phyloP scores from a whole-genome alignment of 2,888 invertebrate genomes.

The Tiphia femorata region DNA sequence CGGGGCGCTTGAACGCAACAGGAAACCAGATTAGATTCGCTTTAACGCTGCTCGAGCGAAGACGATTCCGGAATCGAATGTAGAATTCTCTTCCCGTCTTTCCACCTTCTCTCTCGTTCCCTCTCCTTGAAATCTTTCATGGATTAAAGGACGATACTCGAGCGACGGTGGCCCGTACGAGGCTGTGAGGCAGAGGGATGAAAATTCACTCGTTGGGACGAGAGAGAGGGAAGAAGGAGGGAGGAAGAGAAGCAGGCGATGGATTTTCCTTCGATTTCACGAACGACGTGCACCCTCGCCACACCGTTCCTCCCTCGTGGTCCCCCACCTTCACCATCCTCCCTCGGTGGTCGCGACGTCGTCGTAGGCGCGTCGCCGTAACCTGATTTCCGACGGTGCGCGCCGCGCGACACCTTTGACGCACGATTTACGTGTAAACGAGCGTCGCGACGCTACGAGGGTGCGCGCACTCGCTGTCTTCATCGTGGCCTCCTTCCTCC shows the following conservation, averaged over 20 bases:
- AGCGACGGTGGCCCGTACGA: too few relatives aligned
- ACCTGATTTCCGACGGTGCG: slow-evolving; percentile 6
- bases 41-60: neutral
- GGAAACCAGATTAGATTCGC: neutral
- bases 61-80: neutral
- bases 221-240: neutral
- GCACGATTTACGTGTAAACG: slow-evolving; percentile 35
- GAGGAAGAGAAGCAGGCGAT: neutral
- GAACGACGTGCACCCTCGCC: too few relatives aligned
- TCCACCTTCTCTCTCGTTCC: neutral
- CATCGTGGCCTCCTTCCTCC: too few relatives aligned
- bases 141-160: too few relatives aligned
- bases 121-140: neutral
- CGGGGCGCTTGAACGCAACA: neutral
- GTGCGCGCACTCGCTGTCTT: slow-evolving; percentile 12
- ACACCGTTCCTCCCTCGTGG: too few relatives aligned
- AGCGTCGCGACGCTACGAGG: slow-evolving; percentile 34
- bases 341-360: slow-evolving; percentile 1
- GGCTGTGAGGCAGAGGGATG: slow-evolving; percentile 6
- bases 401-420: slow-evolving; percentile 21
- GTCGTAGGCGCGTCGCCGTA: slow-evolving; percentile 5
- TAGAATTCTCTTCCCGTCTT: neutral
- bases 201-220: slow-evolving; percentile 14
- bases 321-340: too few relatives aligned
- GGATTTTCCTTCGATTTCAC: too few relatives aligned